Base-by-base conservation (phyloP, 2,888 invertebrate species). In the Ryuthela nishihirai region DNA sequence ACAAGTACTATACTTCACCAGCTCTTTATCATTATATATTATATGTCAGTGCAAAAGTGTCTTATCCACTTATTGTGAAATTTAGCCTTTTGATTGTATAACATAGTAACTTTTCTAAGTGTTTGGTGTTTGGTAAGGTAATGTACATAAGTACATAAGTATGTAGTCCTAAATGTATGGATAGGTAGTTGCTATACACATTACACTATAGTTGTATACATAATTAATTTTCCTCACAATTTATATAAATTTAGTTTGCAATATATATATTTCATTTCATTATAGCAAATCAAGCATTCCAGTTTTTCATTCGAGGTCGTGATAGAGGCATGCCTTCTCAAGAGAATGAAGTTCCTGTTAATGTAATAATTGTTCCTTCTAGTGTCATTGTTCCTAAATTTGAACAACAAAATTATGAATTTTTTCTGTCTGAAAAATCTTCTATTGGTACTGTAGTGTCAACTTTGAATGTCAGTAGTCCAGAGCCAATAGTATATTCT, bases 271-370 rank as follows among this genome's bases (percentile, higher is more conserved):
- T 49, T 50, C 42, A 65, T 67, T 65, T 35, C 41, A 62, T 77
- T 77, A 41, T 70, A 85, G 87, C 83, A 72, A 85, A 85, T 56
- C 83, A 86, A 74, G 79, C 85, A 48, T 85, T 90, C 73, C 89
- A 89, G 76, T 87, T 94, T 73, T 92, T 93, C 77, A 85, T 95
- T 46, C 82, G 89, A 59, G 95, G 91, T 15, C 83, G 83, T 46
- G 94, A 95, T 77, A 81, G 81, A 69, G 92, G 92, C 12, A 82
- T 81, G 54, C 82, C 86, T 38, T 72, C 74, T 1, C 72, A 76
- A 62, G 85, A 88, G 73, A 62, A 52, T 56, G 55, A 62, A 41
- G 87, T 90, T 49, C 86, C 92, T 5, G 83, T 95, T 24, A 82
- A 83, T 58, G 82, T 95, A 68, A 81, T 83, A 71, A 82, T 95